These are phyloP conservation scores for Furnarius figulus DNA, from an alignment of 2,113 vertebrate species.

Conservation along the genomic window DNA sequence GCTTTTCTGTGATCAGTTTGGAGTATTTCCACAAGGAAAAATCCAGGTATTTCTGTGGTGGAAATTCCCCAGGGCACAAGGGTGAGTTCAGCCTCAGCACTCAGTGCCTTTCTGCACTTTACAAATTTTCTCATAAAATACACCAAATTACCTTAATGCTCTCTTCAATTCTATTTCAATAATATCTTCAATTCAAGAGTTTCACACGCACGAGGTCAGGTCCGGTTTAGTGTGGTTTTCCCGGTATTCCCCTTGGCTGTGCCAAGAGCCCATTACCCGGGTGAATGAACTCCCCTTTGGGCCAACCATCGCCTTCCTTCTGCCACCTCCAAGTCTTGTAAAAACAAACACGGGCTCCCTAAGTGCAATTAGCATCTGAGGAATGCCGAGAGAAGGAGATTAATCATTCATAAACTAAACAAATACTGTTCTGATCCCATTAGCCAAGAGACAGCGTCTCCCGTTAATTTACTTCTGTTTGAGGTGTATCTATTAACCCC, in stretches of 20 bases:
- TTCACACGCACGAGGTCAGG: neutral
- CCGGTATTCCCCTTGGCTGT: neutral
- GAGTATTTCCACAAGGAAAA: neutral
- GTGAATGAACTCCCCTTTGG: neutral
- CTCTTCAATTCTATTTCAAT: neutral
- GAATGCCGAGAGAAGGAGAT: slow-evolving; percentile 58
- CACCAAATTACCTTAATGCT: neutral
- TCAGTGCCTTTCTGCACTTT: neutral
- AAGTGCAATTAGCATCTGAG: slow-evolving; percentile 57
- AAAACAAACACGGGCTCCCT: slow-evolving; percentile 57
- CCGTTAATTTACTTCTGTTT: slow-evolving; percentile 32
- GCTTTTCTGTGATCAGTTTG: neutral
- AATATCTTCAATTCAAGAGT: neutral
- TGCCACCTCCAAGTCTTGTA: slow-evolving; percentile 41
- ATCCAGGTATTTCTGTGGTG: accelerated
- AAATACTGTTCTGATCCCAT: slow-evolving; percentile 72
- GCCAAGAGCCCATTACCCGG: slow-evolving; percentile 5
- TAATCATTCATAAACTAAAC: slow-evolving; percentile 73
- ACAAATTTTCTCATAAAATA: neutral
- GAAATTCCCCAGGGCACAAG: neutral
- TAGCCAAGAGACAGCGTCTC: slow-evolving; percentile 36
- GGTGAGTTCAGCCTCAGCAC: accelerated
- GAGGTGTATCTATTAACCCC: slow-evolving; percentile 56
- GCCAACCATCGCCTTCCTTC: neutral
- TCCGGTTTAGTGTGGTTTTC: neutral